These are phyloP conservation scores for Drosophila erecta DNA, from an alignment of 1,140 invertebrate species.

Conservation along the genomic window DNA sequence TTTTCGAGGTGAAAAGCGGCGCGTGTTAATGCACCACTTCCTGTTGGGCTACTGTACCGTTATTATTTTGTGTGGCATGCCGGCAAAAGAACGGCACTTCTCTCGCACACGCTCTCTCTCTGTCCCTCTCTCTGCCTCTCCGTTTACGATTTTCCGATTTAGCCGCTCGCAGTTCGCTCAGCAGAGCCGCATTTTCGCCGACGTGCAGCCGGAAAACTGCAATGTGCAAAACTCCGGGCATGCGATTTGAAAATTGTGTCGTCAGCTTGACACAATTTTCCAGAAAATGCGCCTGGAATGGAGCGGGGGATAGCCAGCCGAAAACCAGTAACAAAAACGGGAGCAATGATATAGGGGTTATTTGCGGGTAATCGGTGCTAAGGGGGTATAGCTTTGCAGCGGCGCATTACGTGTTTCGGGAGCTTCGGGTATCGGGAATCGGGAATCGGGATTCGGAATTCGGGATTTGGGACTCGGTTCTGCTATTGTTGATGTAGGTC, in stretches of 20 bases:
- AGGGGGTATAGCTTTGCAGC: slow-evolving; percentile 57
- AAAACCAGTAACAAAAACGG: slow-evolving; percentile 23
- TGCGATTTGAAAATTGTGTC: slow-evolving; percentile 82
- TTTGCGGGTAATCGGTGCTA: not conserved
- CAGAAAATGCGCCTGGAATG: slow-evolving; percentile 80
- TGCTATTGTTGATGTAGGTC: slow-evolving; percentile 81
- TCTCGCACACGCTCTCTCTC: slow-evolving; percentile 9
- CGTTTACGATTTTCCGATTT: slow-evolving; percentile 3
- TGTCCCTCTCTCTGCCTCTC: slow-evolving; percentile 5
- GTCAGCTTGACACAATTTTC: slow-evolving; percentile 84
- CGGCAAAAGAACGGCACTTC: slow-evolving; percentile 50
- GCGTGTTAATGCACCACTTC: slow-evolving; percentile 84
- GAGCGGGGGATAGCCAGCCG: not conserved
- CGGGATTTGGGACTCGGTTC: not conserved
- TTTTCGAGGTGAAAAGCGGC: slow-evolving; percentile 57
- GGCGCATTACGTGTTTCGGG: slow-evolving; percentile 48
- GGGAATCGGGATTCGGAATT: slow-evolving; percentile 16
- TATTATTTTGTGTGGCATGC: slow-evolving; percentile 76
- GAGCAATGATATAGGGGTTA: slow-evolving; percentile 28
- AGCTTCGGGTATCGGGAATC: slow-evolving; percentile 18
- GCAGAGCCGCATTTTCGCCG: slow-evolving; percentile 9
- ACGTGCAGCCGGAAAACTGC: slow-evolving; percentile 57
- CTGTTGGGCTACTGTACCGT: slow-evolving; percentile 81
- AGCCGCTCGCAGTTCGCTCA: slow-evolving; percentile 33
- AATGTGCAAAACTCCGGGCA: slow-evolving; percentile 61